phyloP scores from a whole-genome alignment of 2,797 vertebrate genomes.

The Typhlichthys subterraneus region DNA sequence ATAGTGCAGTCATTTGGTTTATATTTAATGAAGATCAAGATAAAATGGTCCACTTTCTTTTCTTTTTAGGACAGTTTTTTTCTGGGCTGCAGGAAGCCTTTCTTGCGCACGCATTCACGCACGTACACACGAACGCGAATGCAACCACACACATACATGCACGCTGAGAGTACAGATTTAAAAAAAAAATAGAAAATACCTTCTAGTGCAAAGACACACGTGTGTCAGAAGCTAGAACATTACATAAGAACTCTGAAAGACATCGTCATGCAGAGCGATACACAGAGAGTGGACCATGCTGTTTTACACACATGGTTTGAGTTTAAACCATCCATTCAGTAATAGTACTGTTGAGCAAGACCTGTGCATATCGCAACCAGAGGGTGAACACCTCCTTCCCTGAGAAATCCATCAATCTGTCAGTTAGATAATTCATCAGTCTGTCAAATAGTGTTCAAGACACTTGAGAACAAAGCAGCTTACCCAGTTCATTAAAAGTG shows the following conservation, averaged over 20 bases:
- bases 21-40: neutral
- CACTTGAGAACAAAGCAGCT: too few species aligned
- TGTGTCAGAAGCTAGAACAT: constrained; percentile 16
- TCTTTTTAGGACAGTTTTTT: neutral
- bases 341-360: too few species aligned
- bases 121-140: neutral
- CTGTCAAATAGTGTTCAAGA: too few species aligned
- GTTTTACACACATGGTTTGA: too few species aligned
- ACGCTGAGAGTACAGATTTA: neutral
- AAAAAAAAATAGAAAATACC: neutral
- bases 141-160: neutral
- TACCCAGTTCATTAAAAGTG: too few species aligned
- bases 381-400: too few species aligned
- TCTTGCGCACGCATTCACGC: neutral
- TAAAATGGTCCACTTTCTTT: neutral
- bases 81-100: too few species aligned
- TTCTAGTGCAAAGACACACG: neutral
- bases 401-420: too few species aligned
- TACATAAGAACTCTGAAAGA: constrained; percentile 25
- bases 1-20: too few species aligned
- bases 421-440: too few species aligned
- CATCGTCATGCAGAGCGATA: neutral
- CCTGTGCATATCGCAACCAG: too few species aligned
- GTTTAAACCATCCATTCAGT: too few species aligned
- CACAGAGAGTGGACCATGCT: neutral